A percentile compares a stretch with the other conserved stretches of the same genome.
phyloP scores from a whole-genome alignment of 2,797 vertebrate species.

The Acomys russatus region DNA sequence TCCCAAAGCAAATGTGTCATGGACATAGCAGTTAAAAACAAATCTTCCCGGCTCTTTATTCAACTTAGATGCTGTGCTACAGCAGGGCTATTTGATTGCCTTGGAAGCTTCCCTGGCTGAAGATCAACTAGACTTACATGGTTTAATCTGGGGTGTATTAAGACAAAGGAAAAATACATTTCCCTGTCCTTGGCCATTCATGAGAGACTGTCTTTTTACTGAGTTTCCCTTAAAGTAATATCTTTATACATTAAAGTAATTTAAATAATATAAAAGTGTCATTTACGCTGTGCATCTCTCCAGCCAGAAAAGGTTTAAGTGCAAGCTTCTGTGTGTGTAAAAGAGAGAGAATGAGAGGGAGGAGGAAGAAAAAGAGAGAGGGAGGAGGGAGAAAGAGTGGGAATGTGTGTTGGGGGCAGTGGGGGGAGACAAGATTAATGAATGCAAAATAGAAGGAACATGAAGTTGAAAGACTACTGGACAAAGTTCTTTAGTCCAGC shows the following conservation, averaged over 20 bases:
- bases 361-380: neutral
- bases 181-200: slow-evolving; percentile 24
- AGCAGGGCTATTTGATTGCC: slow-evolving; percentile 42
- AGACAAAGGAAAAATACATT: slow-evolving; percentile 28
- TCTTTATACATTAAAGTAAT: slow-evolving; percentile 27
- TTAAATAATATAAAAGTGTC: slow-evolving; percentile 44
- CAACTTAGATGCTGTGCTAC: slow-evolving; percentile 22
- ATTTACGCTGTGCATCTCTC: slow-evolving; percentile 58
- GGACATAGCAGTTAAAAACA: slow-evolving; percentile 52
- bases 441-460: slow-evolving; percentile 14
- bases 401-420: neutral
- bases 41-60: slow-evolving; percentile 51
- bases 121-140: neutral
- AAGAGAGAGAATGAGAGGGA: no score
- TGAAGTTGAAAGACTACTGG: slow-evolving; percentile 42
- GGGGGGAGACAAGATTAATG: neutral
- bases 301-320: neutral
- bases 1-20: slow-evolving; percentile 51
- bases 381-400: no score
- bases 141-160: slow-evolving; percentile 22
- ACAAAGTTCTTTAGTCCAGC: slow-evolving; percentile 40
- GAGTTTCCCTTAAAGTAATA: slow-evolving; percentile 46
- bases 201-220: slow-evolving; percentile 53
- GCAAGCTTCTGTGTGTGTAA: neutral
- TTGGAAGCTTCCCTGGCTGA: slow-evolving; percentile 3